These are phyloP conservation scores for Ramazzottius varieornatus DNA, from an alignment of 2,888 invertebrate species.

Conservation along the genomic window DNA sequence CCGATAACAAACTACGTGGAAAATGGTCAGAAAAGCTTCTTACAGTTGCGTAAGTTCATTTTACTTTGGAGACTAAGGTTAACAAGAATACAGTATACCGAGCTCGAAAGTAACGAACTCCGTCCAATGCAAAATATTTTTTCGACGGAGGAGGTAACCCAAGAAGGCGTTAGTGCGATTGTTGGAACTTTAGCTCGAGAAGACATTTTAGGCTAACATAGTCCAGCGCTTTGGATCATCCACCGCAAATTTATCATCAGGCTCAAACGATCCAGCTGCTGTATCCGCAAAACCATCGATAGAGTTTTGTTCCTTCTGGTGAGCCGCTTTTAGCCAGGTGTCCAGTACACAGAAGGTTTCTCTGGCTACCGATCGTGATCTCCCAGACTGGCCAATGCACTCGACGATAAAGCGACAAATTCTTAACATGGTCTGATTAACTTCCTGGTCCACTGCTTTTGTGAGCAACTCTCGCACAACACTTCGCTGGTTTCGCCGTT, in stretches of 20 bases:
- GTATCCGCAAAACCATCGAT: background rate
- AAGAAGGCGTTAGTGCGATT: no score
- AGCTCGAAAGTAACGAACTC: no score
- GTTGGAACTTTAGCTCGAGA: no score
- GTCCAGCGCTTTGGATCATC: background rate
- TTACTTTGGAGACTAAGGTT: no score
- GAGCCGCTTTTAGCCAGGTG: background rate
- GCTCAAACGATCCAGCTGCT: background rate
- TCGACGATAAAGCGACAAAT: background rate
- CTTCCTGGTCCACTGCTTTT: background rate
- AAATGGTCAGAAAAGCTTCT: no score
- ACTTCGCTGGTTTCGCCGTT: background rate
- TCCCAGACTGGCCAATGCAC: background rate
- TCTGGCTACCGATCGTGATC: background rate
- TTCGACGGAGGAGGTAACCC: no score
- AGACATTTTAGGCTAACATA: no score
- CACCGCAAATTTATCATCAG: background rate
- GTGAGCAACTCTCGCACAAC: background rate
- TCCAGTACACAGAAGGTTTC: background rate
- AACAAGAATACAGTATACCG: no score
- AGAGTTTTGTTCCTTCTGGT: background rate
- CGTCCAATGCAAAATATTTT: no score
- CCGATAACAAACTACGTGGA: no score
- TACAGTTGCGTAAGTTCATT: no score
- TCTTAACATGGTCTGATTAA: background rate